phyloP scores from a whole-genome alignment of 1,140 invertebrate species.

The Papilio glaucus region DNA sequence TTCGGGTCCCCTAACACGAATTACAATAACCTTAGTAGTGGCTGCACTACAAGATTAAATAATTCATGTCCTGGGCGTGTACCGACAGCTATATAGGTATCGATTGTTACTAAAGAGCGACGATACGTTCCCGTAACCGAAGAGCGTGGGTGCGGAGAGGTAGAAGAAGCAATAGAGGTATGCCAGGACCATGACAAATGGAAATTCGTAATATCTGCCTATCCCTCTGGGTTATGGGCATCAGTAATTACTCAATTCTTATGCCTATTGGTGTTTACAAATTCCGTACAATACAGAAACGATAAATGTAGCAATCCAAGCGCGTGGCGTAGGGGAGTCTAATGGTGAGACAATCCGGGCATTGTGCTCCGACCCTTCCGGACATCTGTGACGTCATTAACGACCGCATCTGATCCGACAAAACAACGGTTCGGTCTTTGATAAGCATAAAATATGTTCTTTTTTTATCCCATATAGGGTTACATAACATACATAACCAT shows the following conservation, averaged over 20 bases:
- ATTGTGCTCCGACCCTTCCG: not conserved
- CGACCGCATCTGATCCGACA: not conserved
- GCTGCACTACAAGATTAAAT: slow-evolving; percentile 9
- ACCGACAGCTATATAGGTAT: not conserved
- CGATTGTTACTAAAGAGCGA: too few species aligned
- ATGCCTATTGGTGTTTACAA: not conserved
- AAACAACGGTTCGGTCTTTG: not conserved
- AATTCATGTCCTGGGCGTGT: not conserved
- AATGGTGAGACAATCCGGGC: not conserved
- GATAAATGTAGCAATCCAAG: not conserved
- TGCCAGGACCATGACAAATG: too few species aligned
- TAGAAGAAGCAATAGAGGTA: too few species aligned
- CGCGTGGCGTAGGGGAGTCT: not conserved
- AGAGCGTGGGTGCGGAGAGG: too few species aligned
- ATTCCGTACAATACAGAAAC: not conserved
- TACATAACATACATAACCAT: too few species aligned
- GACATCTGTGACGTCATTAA: slow-evolving; percentile 20
- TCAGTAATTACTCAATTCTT: not conserved
- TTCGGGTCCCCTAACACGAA: slow-evolving; percentile 27
- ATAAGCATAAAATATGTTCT: not conserved
- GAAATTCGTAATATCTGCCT: too few species aligned
- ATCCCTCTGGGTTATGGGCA: too few species aligned
- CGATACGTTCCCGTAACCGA: too few species aligned
- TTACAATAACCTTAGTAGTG: not conserved
- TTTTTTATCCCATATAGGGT: not conserved